Evolutionary conservation across 2,888 invertebrate species (phyloP).

Genomic region (Drosophila vallismaia): DNA sequence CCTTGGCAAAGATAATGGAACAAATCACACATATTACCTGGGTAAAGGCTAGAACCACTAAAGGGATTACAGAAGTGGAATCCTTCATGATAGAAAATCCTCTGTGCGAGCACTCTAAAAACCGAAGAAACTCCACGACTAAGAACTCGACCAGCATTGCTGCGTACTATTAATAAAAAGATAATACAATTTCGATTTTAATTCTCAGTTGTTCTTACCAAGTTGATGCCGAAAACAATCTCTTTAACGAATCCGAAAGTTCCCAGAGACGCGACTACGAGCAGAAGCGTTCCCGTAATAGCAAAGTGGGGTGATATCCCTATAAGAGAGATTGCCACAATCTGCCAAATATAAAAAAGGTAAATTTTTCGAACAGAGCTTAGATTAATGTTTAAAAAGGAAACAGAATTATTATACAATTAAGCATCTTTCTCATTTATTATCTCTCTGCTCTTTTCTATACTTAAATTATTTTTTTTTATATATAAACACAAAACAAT

Average conservation of each 20-base stretch:
- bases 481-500: not conserved
- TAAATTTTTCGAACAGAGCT: too few relatives aligned
- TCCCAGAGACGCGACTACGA: not conserved
- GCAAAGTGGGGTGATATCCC: not conserved
- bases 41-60: not conserved
- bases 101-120: not conserved
- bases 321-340: not conserved
- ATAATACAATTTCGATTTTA: not conserved
- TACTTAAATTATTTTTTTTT: not conserved
- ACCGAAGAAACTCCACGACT: not conserved
- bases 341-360: not conserved
- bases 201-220: not conserved
- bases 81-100: not conserved
- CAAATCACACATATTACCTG: not conserved
- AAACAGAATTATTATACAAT: too few relatives aligned
- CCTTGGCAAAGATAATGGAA: not conserved
- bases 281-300: not conserved
- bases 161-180: not conserved
- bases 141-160: too few relatives aligned
- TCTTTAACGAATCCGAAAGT: not conserved
- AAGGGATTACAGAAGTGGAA: not conserved
- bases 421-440: too few relatives aligned
- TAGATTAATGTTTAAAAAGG: too few relatives aligned
- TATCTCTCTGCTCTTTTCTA: not conserved
- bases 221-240: not conserved